Evolutionary conservation across 2,797 vertebrate genomes (phyloP), one percentile per base, ranked within the genome.

Genomic region (Peromyscus aztecus): DNA sequence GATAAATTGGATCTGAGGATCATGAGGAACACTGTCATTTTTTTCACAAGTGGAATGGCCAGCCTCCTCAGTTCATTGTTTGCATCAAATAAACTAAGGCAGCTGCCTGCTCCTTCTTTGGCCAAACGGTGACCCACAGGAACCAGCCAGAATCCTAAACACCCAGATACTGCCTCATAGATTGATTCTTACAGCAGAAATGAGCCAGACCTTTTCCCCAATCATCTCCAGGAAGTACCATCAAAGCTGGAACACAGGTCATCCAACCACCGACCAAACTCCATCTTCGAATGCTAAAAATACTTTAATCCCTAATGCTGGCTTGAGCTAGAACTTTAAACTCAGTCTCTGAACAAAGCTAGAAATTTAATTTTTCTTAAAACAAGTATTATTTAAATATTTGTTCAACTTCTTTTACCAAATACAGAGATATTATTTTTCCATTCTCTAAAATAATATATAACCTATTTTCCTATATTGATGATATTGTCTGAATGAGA

Each of bases 361-460:
- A 12, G 21, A 65, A 69, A 71, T 65, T 92, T 88, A 12, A 11
- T 67, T 93, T 43, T 49, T 76, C 83, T 90, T 94, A 76, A 94
- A 55, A 61, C 71, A 57, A 93, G 46, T 77, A 69, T 37, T 75
- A 75, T 59, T 85, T 65, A 91, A 81, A 67, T 80, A 80, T 71
- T 87, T 37, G 11, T 78, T 75, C 11, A 46, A 59, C 19, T 67
- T 40, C 40, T 85, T 92, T 61, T 34, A 52, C 61, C 55, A 2
- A 85, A 78, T 52, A 49, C 49, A 13, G 55, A 82, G 13, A 49
- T 71, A n/a, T 21, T 69, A 34, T 43, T 87, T 96, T 94, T 73
- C 34, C n/a, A 67, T 71, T 92, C 69, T 94, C 55, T 93, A 91
- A 97, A 94, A 78, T 37, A 49, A 75, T 5, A 52, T 9, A 31